A percentile compares a stretch with the other conserved stretches of the same genome.
Conservation (phyloP, 2,888 invertebrate species). For the Drosophila borealis region DNA sequence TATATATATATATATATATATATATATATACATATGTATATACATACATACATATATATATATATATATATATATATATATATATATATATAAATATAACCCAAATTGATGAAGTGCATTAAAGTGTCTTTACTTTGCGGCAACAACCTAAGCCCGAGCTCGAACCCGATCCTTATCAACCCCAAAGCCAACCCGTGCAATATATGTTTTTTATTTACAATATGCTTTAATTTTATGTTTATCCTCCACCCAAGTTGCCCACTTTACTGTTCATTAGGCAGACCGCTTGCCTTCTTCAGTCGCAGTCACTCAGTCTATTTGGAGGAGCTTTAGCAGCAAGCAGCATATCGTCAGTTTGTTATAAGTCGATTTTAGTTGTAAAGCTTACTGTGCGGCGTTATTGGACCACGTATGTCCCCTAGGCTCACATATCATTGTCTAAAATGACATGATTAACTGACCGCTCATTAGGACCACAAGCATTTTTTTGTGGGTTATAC, state of each 20-base stretch:
- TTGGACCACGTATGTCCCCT: conserved; percentile 13
- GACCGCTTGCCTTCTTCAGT: neutral
- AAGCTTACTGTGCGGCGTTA: neutral
- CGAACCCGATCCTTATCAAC: neutral
- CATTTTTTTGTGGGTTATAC: conserved; percentile 30
- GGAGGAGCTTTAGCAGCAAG: conserved; percentile 19
- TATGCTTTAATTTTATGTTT: conserved; percentile 47
- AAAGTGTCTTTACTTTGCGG: conserved; percentile 81
- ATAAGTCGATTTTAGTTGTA: neutral
- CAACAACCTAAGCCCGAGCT: conserved; percentile 15
- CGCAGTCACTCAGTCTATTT: neutral
- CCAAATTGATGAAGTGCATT: conserved; percentile 73
- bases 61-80: neutral
- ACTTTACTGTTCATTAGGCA: conserved; percentile 38
- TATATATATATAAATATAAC: conserved; percentile 27
- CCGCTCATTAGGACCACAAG: conserved; percentile 73
- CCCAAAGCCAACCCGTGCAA: conserved; percentile 6
- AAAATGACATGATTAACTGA: conserved; percentile 78
- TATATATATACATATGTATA: neutral
- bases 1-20: neutral
- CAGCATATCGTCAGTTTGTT: conserved; percentile 11
- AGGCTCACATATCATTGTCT: conserved; percentile 25
- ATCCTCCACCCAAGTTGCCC: conserved; percentile 10
- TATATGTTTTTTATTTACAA: conserved; percentile 39
- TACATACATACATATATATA: neutral